Evolutionary conservation across 1,140 invertebrate genomes (phyloP), one percentile per base, ranked within the genome.

Genomic region (Chironomus striatipennis): DNA sequence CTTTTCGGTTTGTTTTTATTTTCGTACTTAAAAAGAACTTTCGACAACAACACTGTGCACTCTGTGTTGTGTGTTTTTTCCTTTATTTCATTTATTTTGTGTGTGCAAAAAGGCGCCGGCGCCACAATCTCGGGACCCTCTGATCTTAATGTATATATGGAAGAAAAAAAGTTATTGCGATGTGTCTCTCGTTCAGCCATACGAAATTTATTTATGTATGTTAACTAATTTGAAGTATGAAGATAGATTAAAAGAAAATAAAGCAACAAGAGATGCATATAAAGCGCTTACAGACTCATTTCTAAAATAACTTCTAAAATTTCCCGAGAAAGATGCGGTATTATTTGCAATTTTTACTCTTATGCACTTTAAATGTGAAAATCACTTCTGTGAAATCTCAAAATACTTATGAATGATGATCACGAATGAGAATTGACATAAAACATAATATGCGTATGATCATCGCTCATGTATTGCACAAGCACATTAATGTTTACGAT

Each of bases 371-470:
- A 57, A 12, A 47, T 12, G 12, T 10, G 47, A 7, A 57, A 57
- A 57, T 57, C 47, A 57, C 47, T 57, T 57, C 47, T 57, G 47
- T 57, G 47, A 57, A 57, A 57, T 57, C 47, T 57, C 47, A 57
- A n/a, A 1, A 34, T 34, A 34, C 24, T 34, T 34, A 34, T 34
- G 24, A 34, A 5, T 34, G 24, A 34, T 34, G 24, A 34, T 34
- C 24, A 34, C 24, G 24, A 34, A 34, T 34, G 24, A 34, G 24
- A 34, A 34, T 34, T 34, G 24, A 34, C 24, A 34, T 34, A 34
- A 34, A 34, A 34, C 24, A 34, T 34, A 34, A 34, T 34, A 34
- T 34, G 24, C 24, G 5, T 34, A 5, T 57, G 47, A 57, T 57
- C 47, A 57, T 57, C 47, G n/a, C 47, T 57, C 47, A n/a, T n/a